Evolutionary conservation across 2,888 invertebrate genomes (phyloP).

Genomic region (Petrophora chlorosata): DNA sequence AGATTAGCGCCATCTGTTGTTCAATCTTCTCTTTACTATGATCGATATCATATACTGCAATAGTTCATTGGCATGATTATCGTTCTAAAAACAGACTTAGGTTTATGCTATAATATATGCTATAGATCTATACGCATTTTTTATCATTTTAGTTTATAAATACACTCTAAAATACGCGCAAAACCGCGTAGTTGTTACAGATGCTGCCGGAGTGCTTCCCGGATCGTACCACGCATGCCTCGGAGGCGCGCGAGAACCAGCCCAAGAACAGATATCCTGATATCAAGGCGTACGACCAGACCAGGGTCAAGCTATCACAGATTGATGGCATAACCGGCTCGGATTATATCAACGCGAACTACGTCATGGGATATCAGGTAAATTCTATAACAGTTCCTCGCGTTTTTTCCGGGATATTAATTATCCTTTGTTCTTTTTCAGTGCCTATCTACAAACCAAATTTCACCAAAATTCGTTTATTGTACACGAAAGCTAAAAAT

Average conservation of each 20-base stretch:
- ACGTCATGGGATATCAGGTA: constrained; percentile 93
- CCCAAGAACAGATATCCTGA: constrained; percentile 96
- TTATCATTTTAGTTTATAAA: constrained; percentile 1
- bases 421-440: too few relatives aligned
- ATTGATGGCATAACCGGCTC: constrained; percentile 91
- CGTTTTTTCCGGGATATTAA: too few relatives aligned
- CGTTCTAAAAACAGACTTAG: too few relatives aligned
- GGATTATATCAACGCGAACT: constrained; percentile 97
- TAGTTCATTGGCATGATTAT: too few relatives aligned
- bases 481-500: too few relatives aligned
- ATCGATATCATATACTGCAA: too few relatives aligned
- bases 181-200: constrained; percentile 67
- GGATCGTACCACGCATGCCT: constrained; percentile 93
- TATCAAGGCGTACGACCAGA: constrained; percentile 96
- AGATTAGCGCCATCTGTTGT: too few relatives aligned
- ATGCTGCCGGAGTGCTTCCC: constrained; percentile 93
- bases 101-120: too few relatives aligned
- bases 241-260: constrained; percentile 93
- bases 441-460: too few relatives aligned
- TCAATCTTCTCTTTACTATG: too few relatives aligned
- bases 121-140: too few relatives aligned
- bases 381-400: constrained; percentile 11
- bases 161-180: constrained; percentile 19
- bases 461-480: too few relatives aligned
- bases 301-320: constrained; percentile 91